Base-by-base conservation (phyloP, 2,797 vertebrate genomes). In the Gymnothorax javanicus region DNA sequence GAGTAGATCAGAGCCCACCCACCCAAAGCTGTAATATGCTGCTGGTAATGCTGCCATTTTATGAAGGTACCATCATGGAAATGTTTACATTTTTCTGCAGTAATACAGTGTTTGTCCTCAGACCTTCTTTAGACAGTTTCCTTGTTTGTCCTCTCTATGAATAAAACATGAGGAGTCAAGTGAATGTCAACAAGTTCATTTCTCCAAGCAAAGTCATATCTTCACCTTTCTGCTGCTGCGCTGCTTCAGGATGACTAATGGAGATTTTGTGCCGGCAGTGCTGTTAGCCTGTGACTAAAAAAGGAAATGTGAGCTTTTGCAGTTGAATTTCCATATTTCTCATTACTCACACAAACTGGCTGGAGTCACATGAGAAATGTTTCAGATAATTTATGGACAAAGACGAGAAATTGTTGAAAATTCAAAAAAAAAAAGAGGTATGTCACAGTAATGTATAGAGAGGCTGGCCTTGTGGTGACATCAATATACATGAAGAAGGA, bases 161-260 rank as follows among this genome's bases (percentile, higher is more conserved):
- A 84, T 84, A 82, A 71, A 83, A 64, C n/a, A 57, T 82, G 79
- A 62, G 25, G 81, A 86, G 83, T 84, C 67, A 84, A 27, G 59
- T 73, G 82, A 57, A 43, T 84, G 86, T 84, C 64, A 73, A 84
- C 82, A 73, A 82, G 58, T 83, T 83, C 69, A 87, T 87, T 84
- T 84, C 71, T 77, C 20, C 52, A 57, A 83, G 60, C 82, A 77
- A 84, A 73, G 56, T 59, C 67, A 60, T 69, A 56, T 60, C 77
- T 75, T 84, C 56, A 52, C 33, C 64, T 56, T 81, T 83, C 56
- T 25, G 33, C 27, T 12, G 11, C 25, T 67, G 60, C 75, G 67
- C 73, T 62, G 33, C 33, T 17, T 75, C 54, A 62, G 57, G 84
- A 84, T 54, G 84, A 52, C 62, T 75, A 56, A 57, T 67, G n/a